These are phyloP conservation scores for Amphipoea oculea DNA, from an alignment of 2,888 invertebrate genomes.

Conservation along the genomic window DNA sequence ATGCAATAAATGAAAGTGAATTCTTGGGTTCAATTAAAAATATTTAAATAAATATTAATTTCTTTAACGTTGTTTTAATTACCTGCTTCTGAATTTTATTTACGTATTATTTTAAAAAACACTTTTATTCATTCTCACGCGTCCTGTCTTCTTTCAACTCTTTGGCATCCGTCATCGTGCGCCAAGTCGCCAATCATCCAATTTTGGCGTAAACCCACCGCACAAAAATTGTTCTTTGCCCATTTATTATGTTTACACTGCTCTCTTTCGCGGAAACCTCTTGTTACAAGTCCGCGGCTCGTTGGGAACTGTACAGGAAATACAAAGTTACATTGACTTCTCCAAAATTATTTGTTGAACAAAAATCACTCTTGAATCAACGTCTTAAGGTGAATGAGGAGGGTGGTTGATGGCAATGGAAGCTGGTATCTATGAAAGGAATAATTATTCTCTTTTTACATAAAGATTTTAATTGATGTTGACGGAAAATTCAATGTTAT, in stretches of 20 bases:
- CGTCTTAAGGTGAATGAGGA: constrained; percentile 13
- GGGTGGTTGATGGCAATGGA: neutral
- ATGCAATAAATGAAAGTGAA: constrained; percentile 3
- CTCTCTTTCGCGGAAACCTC: constrained; percentile 74
- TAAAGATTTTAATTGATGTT: constrained; percentile 66
- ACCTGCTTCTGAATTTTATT: neutral
- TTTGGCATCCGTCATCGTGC: constrained; percentile 63
- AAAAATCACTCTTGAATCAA: constrained; percentile 48
- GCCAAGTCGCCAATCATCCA: constrained; percentile 81
- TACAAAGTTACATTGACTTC: constrained; percentile 40
- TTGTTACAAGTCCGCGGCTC: constrained; percentile 68
- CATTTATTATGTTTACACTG: constrained; percentile 82
- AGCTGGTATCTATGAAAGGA: constrained; percentile 55
- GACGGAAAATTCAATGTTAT: constrained; percentile 66
- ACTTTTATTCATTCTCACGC: neutral
- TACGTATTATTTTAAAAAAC: neutral
- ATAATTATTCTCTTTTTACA: constrained; percentile 66
- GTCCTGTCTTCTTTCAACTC: constrained; percentile 59
- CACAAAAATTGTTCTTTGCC: constrained; percentile 76
- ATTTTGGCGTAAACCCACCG: constrained; percentile 78
- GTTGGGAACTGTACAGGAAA: constrained; percentile 65
- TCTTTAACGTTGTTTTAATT: neutral
- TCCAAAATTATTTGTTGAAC: constrained; percentile 16
- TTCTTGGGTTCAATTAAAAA: neutral
- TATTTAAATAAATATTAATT: neutral